phyloP scores from a whole-genome alignment of 2,888 invertebrate genomes.

The Ditula angustiorana region DNA sequence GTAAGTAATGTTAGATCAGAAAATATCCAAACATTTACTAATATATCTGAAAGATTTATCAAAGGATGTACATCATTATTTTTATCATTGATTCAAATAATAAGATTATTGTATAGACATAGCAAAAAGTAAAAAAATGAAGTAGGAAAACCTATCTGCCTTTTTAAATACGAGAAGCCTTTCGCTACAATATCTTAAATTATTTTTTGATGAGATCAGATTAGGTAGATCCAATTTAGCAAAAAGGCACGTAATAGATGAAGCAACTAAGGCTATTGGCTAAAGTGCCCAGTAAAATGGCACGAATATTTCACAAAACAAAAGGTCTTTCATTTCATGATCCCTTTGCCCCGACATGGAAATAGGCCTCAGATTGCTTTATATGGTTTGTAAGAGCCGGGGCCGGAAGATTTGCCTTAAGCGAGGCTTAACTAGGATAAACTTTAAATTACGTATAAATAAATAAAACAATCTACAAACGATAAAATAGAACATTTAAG shows the following conservation, averaged over 20 bases:
- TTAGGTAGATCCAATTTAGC: conserved; percentile 23
- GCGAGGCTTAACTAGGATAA: conserved; percentile 9
- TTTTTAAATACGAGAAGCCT: neutral
- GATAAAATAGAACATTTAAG: no score
- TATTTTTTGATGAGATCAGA: conserved; percentile 2
- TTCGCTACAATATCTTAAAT: neutral
- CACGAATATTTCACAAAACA: conserved; percentile 37
- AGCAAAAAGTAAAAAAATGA: neutral
- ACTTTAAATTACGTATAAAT: neutral
- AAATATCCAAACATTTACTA: no score
- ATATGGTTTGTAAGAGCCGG: conserved; percentile 15
- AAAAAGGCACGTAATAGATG: conserved; percentile 8
- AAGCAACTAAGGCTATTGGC: neutral
- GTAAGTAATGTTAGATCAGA: no score
- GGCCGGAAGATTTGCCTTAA: neutral
- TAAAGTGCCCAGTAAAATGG: conserved; percentile 21
- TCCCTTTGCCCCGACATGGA: conserved; percentile 12
- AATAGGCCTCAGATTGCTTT: conserved; percentile 20
- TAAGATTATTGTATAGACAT: neutral
- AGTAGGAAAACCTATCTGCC: neutral
- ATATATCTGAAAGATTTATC: no score
- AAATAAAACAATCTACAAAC: neutral
- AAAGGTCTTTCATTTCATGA: conserved; percentile 7
- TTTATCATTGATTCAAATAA: neutral
- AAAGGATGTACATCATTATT: no score